Percentiles rank a stretch among this genome's conserved stretches.
Evolutionary conservation across 2,888 invertebrate genomes (phyloP).

Genomic region (Kryphioiulus occultus): DNA sequence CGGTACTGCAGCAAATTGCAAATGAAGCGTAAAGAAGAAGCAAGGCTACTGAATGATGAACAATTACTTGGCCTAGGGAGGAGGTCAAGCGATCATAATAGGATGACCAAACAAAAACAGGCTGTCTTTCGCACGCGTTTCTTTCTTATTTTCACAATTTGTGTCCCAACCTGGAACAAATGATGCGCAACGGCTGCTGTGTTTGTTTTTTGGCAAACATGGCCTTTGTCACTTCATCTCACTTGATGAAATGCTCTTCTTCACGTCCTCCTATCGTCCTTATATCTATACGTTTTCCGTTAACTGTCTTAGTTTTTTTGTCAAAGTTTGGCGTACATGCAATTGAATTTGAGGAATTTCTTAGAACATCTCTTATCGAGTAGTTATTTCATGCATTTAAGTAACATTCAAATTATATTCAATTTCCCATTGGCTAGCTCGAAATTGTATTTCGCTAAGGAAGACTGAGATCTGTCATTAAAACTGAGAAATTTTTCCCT

Average conservation of each 20-base stretch:
- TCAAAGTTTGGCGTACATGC: background rate
- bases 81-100: background rate
- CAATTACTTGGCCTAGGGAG: background rate
- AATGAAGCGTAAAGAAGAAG: background rate
- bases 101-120: conserved; percentile 5
- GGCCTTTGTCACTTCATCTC: conserved; percentile 5
- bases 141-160: background rate
- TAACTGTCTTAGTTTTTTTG: background rate
- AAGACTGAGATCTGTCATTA: too few species aligned
- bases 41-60: conserved; percentile 5
- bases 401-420: too few species aligned
- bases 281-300: background rate
- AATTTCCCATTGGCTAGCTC: too few species aligned
- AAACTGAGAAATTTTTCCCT: too few species aligned
- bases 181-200: conserved; percentile 5
- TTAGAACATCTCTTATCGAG: background rate
- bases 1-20: conserved; percentile 5
- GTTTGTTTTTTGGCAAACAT: background rate
- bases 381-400: background rate
- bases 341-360: background rate
- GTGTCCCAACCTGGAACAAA: background rate
- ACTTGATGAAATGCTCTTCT: conserved; percentile 5
- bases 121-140: background rate
- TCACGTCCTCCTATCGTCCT: background rate
- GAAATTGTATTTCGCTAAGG: too few species aligned